phyloP scores from a whole-genome alignment of 2,888 invertebrate species.

The Piscicola geometra region DNA sequence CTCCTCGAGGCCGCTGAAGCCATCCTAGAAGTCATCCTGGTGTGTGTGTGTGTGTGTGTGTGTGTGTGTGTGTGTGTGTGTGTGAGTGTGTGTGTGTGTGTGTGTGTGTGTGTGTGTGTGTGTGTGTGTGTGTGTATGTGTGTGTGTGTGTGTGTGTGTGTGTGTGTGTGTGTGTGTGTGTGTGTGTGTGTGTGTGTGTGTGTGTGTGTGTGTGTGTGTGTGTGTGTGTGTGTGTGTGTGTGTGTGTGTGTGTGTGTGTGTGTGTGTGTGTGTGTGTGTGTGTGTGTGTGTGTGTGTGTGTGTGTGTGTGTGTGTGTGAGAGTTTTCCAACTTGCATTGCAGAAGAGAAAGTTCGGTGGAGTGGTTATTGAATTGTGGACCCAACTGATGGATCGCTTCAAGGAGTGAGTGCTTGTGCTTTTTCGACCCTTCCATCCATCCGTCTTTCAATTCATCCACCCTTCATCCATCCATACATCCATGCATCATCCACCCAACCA shows the following conservation, averaged over 20 bases:
- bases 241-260: too few species aligned
- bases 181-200: too few species aligned
- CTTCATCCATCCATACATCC: too few species aligned
- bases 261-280: too few species aligned
- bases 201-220: too few species aligned
- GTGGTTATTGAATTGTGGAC: slow-evolving; percentile 85
- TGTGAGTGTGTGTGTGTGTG: slow-evolving; percentile 22
- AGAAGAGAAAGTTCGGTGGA: slow-evolving; percentile 79
- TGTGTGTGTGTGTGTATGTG: slow-evolving; percentile 10
- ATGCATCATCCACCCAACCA: too few species aligned
- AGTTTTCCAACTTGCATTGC: slow-evolving; percentile 54
- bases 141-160: slow-evolving; percentile 5
- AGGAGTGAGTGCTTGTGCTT: slow-evolving; percentile 40
- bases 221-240: too few species aligned
- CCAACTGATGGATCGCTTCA: slow-evolving; percentile 67
- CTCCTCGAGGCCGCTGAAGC: slow-evolving; percentile 67
- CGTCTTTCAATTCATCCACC: too few species aligned
- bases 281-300: too few species aligned
- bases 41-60: slow-evolving; percentile 44
- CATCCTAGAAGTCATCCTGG: slow-evolving; percentile 64
- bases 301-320: too few species aligned
- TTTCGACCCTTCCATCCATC: too few species aligned
- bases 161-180: too few species aligned
- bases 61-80: slow-evolving; percentile 24
- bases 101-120: slow-evolving; percentile 20